Evolutionary conservation across 1,140 invertebrate species (phyloP).

Genomic region (Odontomachus brunneus): DNA sequence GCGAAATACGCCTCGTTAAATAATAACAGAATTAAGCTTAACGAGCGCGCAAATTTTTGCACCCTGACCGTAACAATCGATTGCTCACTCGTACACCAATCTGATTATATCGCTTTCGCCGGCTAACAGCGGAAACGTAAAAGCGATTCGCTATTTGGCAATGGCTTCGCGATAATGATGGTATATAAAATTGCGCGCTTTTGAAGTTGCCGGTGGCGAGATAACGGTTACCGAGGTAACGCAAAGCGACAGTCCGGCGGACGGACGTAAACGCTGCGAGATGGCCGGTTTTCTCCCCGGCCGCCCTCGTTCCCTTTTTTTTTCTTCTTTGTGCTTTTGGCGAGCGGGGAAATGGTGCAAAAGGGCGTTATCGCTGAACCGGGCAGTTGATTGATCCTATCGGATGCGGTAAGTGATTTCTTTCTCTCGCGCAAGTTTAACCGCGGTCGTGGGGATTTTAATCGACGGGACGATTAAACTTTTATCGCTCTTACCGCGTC

Average conservation of each 20-base stretch:
- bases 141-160: constrained; percentile 23
- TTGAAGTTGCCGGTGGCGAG: constrained; percentile 29
- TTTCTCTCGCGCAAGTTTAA: constrained; percentile 55
- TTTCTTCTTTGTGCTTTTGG: constrained; percentile 48
- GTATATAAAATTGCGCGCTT: constrained; percentile 39
- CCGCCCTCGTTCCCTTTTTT: background rate
- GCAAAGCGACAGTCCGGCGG: constrained; percentile 26
- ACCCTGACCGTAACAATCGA: background rate
- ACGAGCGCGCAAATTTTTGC: background rate
- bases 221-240: constrained; percentile 47
- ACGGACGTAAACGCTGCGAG: constrained; percentile 13
- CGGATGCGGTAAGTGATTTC: constrained; percentile 60
- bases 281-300: background rate
- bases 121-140: background rate
- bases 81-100: constrained; percentile 5
- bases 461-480: constrained; percentile 66
- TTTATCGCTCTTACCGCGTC: constrained; percentile 63
- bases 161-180: constrained; percentile 25
- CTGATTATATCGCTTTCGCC: background rate
- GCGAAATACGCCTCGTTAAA: background rate
- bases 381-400: constrained; percentile 61
- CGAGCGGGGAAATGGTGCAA: constrained; percentile 54
- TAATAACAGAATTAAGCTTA: background rate
- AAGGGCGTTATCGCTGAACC: constrained; percentile 56
- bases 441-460: constrained; percentile 57